Evolutionary conservation across 2,888 invertebrate species (phyloP), one percentile per base, ranked within the genome.

Genomic region (Euproctis similis): DNA sequence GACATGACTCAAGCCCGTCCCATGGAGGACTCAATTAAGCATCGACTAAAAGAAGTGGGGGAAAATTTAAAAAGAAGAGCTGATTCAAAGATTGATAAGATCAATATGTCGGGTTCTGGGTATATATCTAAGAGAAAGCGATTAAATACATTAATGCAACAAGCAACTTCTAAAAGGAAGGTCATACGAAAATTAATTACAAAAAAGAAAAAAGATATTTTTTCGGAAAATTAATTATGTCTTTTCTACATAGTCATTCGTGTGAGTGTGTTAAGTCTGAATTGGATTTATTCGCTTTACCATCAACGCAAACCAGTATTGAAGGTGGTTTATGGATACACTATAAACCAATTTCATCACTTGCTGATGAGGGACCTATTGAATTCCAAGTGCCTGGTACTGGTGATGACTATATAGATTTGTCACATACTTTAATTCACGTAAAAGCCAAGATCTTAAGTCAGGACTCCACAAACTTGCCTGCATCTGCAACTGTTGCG

Each of bases 331-430:
- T 20, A 24, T 54, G 47, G 47, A 34, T 52, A 25, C 46, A 54
- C 18, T 53, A 50, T 23, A 47, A 48, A 35, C 48, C 50, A 9
- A 48, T 53, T 33, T 50, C 49, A 27, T 53, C 50, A 8, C 30
- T 53, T n/a, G 35, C 31, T 28, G 53, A 53, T 34, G 48, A 52
- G 40, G 52, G 52, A 2, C 53, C 49, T 0, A 43, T 51, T 8
- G 56, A 53, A 31, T 56, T 54, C 40, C 34, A 42, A 36, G 27
- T 56, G 6, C 51, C 53, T 26, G 53, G 51, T 21, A 24, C 51
- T 5, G 53, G 53, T n/a, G 52, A 54, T 44, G 50, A 53, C 26
- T 53, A 48, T 12, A 45, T 53, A n/a, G n/a, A n/a, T n/a, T n/a
- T n/a, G n/a, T n/a, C n/a, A n/a, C n/a, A n/a, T n/a, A n/a, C n/a